phyloP scores from a whole-genome alignment of 2,113 vertebrate species.

The Hymenochirus boettgeri region DNA sequence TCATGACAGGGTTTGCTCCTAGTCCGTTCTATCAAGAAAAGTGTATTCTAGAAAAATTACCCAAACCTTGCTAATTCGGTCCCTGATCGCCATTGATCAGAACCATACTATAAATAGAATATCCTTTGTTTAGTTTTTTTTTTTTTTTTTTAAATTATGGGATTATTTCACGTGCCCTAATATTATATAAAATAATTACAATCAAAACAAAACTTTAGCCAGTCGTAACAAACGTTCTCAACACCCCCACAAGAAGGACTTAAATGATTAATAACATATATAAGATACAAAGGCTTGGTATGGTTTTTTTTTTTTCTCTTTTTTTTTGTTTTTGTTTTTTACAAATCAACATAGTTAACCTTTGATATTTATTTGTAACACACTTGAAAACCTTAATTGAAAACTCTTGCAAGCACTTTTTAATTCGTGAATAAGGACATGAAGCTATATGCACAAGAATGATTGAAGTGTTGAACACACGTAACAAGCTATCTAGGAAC shows the following conservation, averaged over 20 bases:
- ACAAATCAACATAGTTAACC: conserved; percentile 99
- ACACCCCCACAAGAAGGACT: conserved; percentile 90
- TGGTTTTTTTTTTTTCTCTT: conserved; percentile 64
- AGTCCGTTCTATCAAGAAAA: too few relatives aligned
- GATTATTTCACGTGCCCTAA: conserved; percentile 38
- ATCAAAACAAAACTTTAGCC: conserved; percentile 46
- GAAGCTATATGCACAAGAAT: conserved; percentile 96
- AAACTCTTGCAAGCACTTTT: conserved; percentile 98
- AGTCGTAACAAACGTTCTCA: conserved; percentile 87
- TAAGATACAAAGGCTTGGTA: conserved; percentile 99
- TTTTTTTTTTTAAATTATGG: not conserved
- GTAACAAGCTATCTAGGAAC: conserved; percentile 97
- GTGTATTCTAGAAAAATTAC: too few relatives aligned
- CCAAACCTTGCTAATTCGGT: too few relatives aligned
- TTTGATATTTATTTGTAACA: conserved; percentile 99
- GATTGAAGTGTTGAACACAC: conserved; percentile 96
- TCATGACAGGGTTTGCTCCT: too few relatives aligned
- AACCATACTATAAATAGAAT: too few relatives aligned
- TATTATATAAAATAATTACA: conserved; percentile 60
- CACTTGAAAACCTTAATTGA: conserved; percentile 98
- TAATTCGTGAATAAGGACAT: conserved; percentile 95
- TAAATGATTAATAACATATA: conserved; percentile 95
- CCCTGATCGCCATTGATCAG: too few relatives aligned
- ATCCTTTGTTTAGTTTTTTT: too few relatives aligned
- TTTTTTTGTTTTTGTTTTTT: too few relatives aligned